These are phyloP conservation scores for Euura lappo DNA, from an alignment of 1,140 invertebrate genomes.

Conservation along the genomic window DNA sequence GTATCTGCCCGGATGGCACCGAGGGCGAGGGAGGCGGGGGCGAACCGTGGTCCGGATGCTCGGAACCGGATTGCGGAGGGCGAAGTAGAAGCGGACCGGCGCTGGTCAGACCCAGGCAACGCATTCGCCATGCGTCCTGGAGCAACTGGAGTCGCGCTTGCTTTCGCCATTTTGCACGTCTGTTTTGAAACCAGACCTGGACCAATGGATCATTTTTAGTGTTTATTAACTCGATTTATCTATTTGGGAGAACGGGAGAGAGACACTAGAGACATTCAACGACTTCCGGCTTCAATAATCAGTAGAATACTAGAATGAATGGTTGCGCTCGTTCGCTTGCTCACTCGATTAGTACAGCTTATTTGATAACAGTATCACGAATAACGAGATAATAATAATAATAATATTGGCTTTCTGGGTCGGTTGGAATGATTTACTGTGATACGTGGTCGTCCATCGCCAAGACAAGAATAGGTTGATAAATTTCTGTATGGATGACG, in stretches of 20 bases:
- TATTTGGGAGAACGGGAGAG: too few relatives aligned
- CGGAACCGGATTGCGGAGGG: constrained; percentile 47
- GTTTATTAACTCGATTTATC: background rate
- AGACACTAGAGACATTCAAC: too few relatives aligned
- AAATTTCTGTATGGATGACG: too few relatives aligned
- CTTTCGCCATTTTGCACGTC: constrained; percentile 87
- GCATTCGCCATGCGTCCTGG: constrained; percentile 89
- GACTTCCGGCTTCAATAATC: too few relatives aligned
- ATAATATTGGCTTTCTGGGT: too few relatives aligned
- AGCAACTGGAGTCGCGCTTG: constrained; percentile 83
- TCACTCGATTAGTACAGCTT: too few relatives aligned
- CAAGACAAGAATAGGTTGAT: background rate
- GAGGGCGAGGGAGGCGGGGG: constrained; percentile 34
- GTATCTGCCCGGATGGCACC: constrained; percentile 17
- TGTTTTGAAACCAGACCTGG: constrained; percentile 90
- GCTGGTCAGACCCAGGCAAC: constrained; percentile 75
- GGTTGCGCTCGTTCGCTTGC: too few relatives aligned
- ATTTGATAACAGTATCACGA: too few relatives aligned
- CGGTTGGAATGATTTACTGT: background rate
- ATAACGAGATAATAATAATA: too few relatives aligned
- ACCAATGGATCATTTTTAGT: constrained; percentile 19
- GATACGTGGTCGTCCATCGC: background rate
- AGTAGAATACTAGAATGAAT: too few relatives aligned
- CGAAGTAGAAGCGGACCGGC: constrained; percentile 58
- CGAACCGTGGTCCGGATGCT: constrained; percentile 37